Evolutionary conservation across 2,113 vertebrate genomes (phyloP).

Genomic region (Ctenomys sociabilis): DNA sequence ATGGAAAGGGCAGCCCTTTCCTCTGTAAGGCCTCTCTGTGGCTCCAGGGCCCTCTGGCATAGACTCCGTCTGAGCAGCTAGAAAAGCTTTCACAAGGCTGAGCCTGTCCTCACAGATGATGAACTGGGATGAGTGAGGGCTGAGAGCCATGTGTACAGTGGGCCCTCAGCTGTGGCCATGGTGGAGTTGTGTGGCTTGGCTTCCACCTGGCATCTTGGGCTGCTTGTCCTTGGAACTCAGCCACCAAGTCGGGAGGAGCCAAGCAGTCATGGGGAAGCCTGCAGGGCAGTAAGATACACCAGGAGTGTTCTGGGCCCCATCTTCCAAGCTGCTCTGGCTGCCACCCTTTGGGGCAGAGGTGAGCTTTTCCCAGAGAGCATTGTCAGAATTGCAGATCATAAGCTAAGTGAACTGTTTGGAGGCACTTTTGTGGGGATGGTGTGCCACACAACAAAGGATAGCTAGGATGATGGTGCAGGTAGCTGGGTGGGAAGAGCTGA

Average conservation of each 20-base stretch:
- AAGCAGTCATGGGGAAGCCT: not conserved
- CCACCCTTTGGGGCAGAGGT: not conserved
- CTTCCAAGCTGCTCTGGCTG: too few species aligned
- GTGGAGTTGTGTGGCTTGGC: not conserved
- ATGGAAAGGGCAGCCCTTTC: not conserved
- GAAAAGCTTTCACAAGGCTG: not conserved
- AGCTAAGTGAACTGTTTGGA: rapidly evolving
- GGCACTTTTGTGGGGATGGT: not conserved
- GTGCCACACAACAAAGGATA: rapidly evolving
- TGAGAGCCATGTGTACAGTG: rapidly evolving
- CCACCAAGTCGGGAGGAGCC: not conserved
- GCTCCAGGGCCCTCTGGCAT: not conserved
- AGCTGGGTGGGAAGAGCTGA: not conserved
- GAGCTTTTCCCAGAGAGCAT: rapidly evolving
- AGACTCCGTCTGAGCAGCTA: rapidly evolving
- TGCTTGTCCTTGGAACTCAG: not conserved
- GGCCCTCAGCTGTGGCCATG: not conserved
- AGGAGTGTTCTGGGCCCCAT: not conserved
- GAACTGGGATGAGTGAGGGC: not conserved
- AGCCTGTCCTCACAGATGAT: not conserved
- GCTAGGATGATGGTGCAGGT: rapidly evolving
- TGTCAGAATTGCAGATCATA: not conserved
- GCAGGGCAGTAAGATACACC: not conserved
- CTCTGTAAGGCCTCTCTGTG: not conserved
- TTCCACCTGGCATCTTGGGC: not conserved